Percentiles rank a stretch among this genome's conserved stretches.
These are phyloP conservation scores for Diadromus collaris DNA, from an alignment of 2,888 invertebrate species.

Conservation along the genomic window DNA sequence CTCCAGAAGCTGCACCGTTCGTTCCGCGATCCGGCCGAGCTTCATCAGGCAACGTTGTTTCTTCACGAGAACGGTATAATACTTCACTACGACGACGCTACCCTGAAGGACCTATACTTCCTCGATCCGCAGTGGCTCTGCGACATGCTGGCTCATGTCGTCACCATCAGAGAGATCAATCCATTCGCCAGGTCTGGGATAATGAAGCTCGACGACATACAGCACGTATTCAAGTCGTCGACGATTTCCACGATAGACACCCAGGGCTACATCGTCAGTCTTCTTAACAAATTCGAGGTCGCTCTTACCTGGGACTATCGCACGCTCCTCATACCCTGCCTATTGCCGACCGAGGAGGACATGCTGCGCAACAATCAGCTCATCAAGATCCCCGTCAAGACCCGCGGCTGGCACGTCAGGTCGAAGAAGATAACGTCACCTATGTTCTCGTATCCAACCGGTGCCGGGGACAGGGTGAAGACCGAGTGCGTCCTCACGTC, in stretches of 20 bases:
- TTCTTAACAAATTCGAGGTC: conserved; percentile 98
- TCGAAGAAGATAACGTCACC: conserved; percentile 83
- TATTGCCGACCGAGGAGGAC: conserved; percentile 90
- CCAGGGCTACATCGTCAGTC: conserved; percentile 91
- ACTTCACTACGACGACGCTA: conserved; percentile 96
- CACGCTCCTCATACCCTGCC: conserved; percentile 94
- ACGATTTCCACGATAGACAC: conserved; percentile 87
- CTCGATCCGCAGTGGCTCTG: conserved; percentile 99
- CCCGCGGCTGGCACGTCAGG: conserved; percentile 85
- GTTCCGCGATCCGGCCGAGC: conserved; percentile 94
- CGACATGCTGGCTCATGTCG: conserved; percentile 98
- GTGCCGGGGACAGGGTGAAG: conserved; percentile 66
- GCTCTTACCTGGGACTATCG: conserved; percentile 98
- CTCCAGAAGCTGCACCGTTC: conserved; percentile 86
- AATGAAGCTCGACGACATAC: conserved; percentile 96
- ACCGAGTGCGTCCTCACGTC: conserved; percentile 80
- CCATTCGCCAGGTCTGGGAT: conserved; percentile 95
- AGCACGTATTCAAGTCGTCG: conserved; percentile 95
- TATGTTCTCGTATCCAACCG: conserved; percentile 68
- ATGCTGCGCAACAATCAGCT: conserved; percentile 78
- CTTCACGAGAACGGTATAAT: conserved; percentile 99
- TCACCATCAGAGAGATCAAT: conserved; percentile 98
- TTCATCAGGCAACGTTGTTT: conserved; percentile 98
- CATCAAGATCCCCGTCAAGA: conserved; percentile 83
- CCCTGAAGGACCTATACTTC: conserved; percentile 96